These are phyloP conservation scores for Camptogramma bilineatum DNA, from an alignment of 2,888 invertebrate species.

Conservation along the genomic window DNA sequence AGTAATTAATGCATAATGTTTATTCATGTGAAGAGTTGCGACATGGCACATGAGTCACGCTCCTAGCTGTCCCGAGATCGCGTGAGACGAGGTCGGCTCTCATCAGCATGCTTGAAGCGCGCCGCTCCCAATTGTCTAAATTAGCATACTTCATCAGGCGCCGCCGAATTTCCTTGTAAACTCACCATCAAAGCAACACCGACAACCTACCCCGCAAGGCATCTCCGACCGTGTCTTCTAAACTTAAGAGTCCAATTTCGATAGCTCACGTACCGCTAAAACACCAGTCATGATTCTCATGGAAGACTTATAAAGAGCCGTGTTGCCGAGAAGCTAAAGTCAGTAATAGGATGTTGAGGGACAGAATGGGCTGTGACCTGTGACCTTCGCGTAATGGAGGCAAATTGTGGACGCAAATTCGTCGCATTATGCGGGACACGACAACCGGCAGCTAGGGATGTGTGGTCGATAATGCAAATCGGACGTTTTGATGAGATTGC, in stretches of 20 bases:
- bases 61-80: slow-evolving; percentile 10
- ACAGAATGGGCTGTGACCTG: slow-evolving; percentile 61
- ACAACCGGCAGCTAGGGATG: slow-evolving; percentile 36
- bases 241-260: slow-evolving; percentile 44
- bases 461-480: slow-evolving; percentile 38
- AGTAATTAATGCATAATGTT: slow-evolving; percentile 15
- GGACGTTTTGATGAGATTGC: slow-evolving; percentile 29
- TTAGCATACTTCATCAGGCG: slow-evolving; percentile 77
- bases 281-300: slow-evolving; percentile 24
- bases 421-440: slow-evolving; percentile 60
- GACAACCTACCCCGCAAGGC: slow-evolving; percentile 40
- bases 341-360: slow-evolving; percentile 37
- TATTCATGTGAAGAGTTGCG: slow-evolving; percentile 6
- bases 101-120: slow-evolving; percentile 65
- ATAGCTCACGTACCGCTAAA: slow-evolving; percentile 25
- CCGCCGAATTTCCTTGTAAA: slow-evolving; percentile 72
- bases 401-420: slow-evolving; percentile 75
- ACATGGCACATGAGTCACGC: slow-evolving; percentile 10
- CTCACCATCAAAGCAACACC: slow-evolving; percentile 66
- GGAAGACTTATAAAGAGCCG: slow-evolving; percentile 42
- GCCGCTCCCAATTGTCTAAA: slow-evolving; percentile 70
- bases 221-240: slow-evolving; percentile 45
- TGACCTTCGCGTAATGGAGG: slow-evolving; percentile 70
- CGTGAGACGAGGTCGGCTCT: slow-evolving; percentile 38
- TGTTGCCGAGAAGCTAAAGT: slow-evolving; percentile 43